Evolutionary conservation across 2,113 vertebrate species (phyloP).

Genomic region (Anolis carolinensis): DNA sequence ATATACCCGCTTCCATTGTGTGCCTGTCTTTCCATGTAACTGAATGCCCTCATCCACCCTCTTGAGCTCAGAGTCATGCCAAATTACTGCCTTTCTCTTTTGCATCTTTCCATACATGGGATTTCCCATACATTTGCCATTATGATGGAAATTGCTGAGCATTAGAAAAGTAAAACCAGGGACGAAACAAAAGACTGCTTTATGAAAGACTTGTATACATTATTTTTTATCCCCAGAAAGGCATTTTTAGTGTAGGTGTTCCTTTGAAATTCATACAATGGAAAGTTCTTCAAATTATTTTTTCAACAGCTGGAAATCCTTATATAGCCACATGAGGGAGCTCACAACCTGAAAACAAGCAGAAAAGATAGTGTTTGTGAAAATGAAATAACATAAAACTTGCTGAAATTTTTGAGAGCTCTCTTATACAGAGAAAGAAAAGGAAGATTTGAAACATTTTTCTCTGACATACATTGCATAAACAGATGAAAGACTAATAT

Average conservation of each 20-base stretch:
- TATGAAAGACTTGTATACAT: rapidly evolving
- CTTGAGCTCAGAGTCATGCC: rapidly evolving
- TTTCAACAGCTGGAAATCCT: not conserved
- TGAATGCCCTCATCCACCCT: not conserved
- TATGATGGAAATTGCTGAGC: not conserved
- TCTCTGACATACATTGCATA: no score
- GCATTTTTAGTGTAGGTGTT: rapidly evolving
- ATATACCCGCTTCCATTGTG: not conserved
- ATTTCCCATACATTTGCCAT: rapidly evolving
- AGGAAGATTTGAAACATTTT: no score
- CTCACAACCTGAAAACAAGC: slow-evolving; percentile 50
- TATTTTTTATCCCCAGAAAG: rapidly evolving
- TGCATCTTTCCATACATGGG: not conserved
- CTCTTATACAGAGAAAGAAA: no score
- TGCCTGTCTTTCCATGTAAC: not conserved
- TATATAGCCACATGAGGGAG: slow-evolving; percentile 71
- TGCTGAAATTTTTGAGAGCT: not conserved
- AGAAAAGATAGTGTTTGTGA: rapidly evolving
- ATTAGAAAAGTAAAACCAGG: not conserved
- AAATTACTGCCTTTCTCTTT: rapidly evolving
- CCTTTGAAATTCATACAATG: rapidly evolving
- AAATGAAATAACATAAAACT: no score
- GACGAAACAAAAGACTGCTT: not conserved
- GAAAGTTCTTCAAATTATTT: not conserved
- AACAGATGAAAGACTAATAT: not conserved